A percentile compares a stretch with the other conserved stretches of the same genome.
Conservation (phyloP, 2,888 invertebrate genomes). For the Pseudeuparius sepicola region DNA sequence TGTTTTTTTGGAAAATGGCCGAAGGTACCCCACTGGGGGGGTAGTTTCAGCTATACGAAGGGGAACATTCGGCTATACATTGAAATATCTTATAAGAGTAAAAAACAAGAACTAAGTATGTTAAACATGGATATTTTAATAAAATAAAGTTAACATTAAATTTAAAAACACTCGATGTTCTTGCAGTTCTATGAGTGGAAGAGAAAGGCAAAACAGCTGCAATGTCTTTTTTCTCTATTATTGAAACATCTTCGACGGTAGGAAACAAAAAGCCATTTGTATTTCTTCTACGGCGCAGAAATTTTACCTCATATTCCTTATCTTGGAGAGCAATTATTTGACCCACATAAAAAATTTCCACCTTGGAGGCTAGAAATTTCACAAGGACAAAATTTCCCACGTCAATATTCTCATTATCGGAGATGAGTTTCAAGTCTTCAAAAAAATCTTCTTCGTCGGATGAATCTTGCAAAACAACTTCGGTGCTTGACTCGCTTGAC, state of each 20-base stretch:
- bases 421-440: not conserved
- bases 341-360: not conserved
- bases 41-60: not conserved
- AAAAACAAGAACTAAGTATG: not conserved
- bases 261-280: constrained; percentile 2
- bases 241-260: not conserved
- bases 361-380: not conserved
- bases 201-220: no score
- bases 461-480: not conserved
- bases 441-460: constrained; percentile 1
- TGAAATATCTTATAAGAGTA: no score
- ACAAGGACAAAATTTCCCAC: constrained; percentile 4
- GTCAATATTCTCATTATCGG: not conserved
- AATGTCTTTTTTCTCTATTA: no score
- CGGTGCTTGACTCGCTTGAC: constrained; percentile 1
- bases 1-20: constrained; percentile 1
- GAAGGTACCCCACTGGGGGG: constrained; percentile 4
- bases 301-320: not conserved
- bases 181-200: no score
- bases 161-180: no score
- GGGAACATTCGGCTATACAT: no score
- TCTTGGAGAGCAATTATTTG: not conserved
- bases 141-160: no score
- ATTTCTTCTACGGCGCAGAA: not conserved
- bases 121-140: no score